Evolutionary conservation across 2,797 vertebrate genomes (phyloP), one percentile per base, ranked within the genome.

Genomic region (Cichlasoma orientale): DNA sequence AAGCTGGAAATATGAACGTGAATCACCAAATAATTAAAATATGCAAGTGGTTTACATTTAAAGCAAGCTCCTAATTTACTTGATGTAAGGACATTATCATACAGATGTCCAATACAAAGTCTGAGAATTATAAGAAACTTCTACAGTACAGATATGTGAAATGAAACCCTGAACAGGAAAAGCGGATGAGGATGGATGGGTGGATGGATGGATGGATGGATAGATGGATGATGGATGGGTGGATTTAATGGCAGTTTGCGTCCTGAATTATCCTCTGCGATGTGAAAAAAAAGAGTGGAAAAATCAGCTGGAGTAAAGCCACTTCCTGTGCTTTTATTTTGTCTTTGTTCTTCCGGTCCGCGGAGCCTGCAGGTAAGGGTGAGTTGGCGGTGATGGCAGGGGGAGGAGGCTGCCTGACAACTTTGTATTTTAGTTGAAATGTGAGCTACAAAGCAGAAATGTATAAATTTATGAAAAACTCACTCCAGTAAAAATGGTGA

Each of bases 401-500:
- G 44, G 18, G 44, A 2, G 18, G 3, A 29, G 18, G 7, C 44
- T 4, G 1, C 25, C 0, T 0, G 61, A 4, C 16, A 47, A 41
- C 0, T 23, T 19, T 66, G 25, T 68, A 31, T 27, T 52, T n/a
- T 50, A 70, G 3, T 18, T 8, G 10, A 57, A 23, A 3, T 1
- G 12, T 5, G 1, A n/a, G 1, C 14, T 16, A 11, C 10, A 8
- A 0, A 10, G 0, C 4, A 16, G 1, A 31, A 8, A 2, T 54
- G 27, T 19, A 4, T 58, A 2, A 59, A 2, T 38, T 5, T 31
- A 25, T 38, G 8, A 21, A 27, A 74, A 54, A 14, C 8, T 5
- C 5, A 7, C 18, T 38, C 14, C 9, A 7, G 18, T 36, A 16
- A 41, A 16, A 63, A 83, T 82, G 84, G 81, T 87, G 16, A 85